Conservation (phyloP, 1,140 invertebrate genomes). For the Dolichoris vasculosae region DNA sequence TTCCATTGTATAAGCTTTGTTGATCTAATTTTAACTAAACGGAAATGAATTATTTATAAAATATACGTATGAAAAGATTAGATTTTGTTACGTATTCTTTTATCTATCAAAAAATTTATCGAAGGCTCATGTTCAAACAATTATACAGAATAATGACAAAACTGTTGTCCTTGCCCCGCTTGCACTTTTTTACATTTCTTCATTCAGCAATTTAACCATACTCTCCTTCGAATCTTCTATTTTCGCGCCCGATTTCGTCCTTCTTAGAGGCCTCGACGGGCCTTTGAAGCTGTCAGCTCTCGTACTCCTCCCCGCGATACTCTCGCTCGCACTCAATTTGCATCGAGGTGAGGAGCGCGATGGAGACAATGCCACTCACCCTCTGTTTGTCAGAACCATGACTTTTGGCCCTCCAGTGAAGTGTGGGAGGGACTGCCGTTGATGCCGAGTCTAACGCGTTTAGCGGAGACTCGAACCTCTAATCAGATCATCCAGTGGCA, state of each 20-base stretch:
- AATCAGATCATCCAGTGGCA: conserved; percentile 73
- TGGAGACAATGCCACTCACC: conserved; percentile 42
- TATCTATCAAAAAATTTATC: too few relatives aligned
- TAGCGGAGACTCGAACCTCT: conserved; percentile 73
- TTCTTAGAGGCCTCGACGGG: neutral
- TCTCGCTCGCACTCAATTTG: conserved; percentile 71
- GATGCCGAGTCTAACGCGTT: conserved; percentile 72
- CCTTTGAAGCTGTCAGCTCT: conserved; percentile 40
- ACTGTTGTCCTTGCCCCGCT: too few relatives aligned
- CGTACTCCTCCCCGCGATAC: conserved; percentile 55
- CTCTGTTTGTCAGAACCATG: conserved; percentile 30
- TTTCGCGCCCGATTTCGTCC: neutral
- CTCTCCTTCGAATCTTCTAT: too few relatives aligned
- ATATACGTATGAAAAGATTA: too few relatives aligned
- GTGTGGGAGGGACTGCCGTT: conserved; percentile 55
- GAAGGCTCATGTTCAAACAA: too few relatives aligned
- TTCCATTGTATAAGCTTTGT: too few relatives aligned
- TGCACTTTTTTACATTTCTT: too few relatives aligned
- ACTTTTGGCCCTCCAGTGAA: conserved; percentile 39
- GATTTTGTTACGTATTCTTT: too few relatives aligned
- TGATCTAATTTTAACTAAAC: too few relatives aligned
- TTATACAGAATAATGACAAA: too few relatives aligned
- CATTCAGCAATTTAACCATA: too few relatives aligned
- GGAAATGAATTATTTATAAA: too few relatives aligned
- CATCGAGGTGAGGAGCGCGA: conserved; percentile 63